Evolutionary conservation across 2,888 invertebrate genomes (phyloP), one percentile per base, ranked within the genome.

Genomic region (Drosophila subsilvestris): DNA sequence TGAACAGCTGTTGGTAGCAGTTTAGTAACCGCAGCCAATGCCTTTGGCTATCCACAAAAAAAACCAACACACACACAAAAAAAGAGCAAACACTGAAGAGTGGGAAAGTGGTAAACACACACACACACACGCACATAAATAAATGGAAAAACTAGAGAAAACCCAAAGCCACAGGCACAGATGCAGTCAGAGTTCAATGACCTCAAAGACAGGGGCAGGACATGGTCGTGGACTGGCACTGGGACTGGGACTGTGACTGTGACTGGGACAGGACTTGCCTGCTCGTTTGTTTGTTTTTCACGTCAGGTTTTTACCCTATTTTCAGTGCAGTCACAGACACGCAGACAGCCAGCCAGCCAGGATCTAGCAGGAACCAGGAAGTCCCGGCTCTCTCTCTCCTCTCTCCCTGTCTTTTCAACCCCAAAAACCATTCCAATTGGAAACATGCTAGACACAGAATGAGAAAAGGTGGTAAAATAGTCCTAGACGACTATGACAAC

Each of bases 231-330:
- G 42, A n/a, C 43, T 12, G 37, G 20, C 18, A 14, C 17, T 14
- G 37, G 20, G 32, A 14, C 17, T 14, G 14, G 48, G 37, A 56
- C 12, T 27, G 66, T n/a, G 27, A 22, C 43, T 43, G 43, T 18
- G 27, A 45, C 47, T 29, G 53, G 5, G 47, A 29, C 29, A 51
- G 54, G 61, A 67, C 63, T 50, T 78, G 78, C 61, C 70, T 61
- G 71, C 60, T 66, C 70, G 87, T 68, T 84, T 87, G 88, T 84
- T 84, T 87, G 79, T 85, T 84, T 88, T 89, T 76, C 88, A 77
- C 80, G 84, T 89, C 89, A 84, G 89, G 88, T 89, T 89, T 84
- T 84, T 84, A 84, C 84, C 84, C 84, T 84, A 84, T 84, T 84
- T 89, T 66, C 79, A 76, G 65, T 73, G 81, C 74, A 70, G 47